Conservation (phyloP, 2,113 vertebrate species). For the Catharus bicknelli region DNA sequence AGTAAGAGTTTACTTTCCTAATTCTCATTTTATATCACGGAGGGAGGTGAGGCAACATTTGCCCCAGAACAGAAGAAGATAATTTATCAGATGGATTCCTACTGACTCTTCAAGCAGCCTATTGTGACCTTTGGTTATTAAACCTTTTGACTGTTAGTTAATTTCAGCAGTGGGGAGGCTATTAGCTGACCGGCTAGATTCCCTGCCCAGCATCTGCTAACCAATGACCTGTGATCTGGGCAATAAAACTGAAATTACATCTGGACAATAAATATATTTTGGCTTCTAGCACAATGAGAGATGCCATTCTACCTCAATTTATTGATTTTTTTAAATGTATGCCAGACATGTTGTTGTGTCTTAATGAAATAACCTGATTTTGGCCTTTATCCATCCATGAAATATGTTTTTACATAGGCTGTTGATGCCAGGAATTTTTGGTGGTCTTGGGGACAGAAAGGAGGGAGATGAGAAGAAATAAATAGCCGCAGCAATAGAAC, state of each 20-base stretch:
- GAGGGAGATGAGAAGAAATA: not conserved
- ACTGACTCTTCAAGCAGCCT: conserved; percentile 68
- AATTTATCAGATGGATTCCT: conserved; percentile 76
- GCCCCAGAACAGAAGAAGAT: conserved; percentile 50
- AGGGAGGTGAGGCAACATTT: conserved; percentile 44
- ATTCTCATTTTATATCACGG: conserved; percentile 50
- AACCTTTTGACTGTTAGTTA: conserved; percentile 79
- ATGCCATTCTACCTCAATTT: not conserved
- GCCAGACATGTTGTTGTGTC: conserved; percentile 1
- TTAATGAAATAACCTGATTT: not conserved
- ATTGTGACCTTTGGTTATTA: conserved; percentile 75
- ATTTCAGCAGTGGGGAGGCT: conserved; percentile 76
- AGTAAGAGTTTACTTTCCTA: conserved; percentile 44
- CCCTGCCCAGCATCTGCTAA: conserved; percentile 72
- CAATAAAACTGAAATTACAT: conserved; percentile 77
- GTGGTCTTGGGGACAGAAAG: not conserved
- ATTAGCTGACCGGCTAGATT: conserved; percentile 77
- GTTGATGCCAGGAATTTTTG: not conserved
- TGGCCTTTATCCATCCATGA: not conserved
- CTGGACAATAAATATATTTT: conserved; percentile 71
- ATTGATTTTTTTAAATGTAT: conserved; percentile 60
- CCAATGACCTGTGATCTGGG: conserved; percentile 74
- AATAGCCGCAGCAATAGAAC: not conserved
- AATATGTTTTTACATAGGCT: not conserved
- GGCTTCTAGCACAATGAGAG: conserved; percentile 59